Evolutionary conservation across 2,797 vertebrate species (phyloP).

Genomic region (Halcyon smyrnensis): DNA sequence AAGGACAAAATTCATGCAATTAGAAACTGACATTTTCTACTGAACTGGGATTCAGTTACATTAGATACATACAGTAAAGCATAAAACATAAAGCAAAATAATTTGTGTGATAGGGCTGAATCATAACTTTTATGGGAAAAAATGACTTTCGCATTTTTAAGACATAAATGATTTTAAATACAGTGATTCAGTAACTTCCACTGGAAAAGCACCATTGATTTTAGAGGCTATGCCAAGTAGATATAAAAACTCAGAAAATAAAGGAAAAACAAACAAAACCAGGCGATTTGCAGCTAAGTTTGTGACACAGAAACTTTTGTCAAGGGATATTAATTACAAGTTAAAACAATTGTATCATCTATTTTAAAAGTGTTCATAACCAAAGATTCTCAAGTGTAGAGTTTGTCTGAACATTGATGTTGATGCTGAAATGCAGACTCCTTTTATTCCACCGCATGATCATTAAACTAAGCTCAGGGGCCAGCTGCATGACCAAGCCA

Average conservation of each 20-base stretch:
- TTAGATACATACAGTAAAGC: background rate
- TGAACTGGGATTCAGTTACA: background rate
- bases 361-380: background rate
- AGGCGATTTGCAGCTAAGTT: background rate
- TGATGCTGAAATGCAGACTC: background rate
- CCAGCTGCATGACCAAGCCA: background rate
- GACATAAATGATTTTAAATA: background rate
- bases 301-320: background rate
- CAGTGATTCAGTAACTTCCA: background rate
- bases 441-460: background rate
- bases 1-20: background rate
- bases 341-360: background rate
- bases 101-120: background rate
- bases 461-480: background rate
- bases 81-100: constrained; percentile 14
- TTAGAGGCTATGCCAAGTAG: background rate
- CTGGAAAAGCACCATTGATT: background rate
- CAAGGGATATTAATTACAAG: background rate
- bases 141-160: constrained; percentile 8
- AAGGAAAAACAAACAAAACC: constrained; percentile 1
- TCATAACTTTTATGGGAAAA: constrained; percentile 9
- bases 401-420: background rate
- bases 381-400: background rate
- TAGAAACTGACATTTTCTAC: background rate
- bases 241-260: background rate